phyloP scores from a whole-genome alignment of 2,888 invertebrate species.

The Carterocephalus palaemon region DNA sequence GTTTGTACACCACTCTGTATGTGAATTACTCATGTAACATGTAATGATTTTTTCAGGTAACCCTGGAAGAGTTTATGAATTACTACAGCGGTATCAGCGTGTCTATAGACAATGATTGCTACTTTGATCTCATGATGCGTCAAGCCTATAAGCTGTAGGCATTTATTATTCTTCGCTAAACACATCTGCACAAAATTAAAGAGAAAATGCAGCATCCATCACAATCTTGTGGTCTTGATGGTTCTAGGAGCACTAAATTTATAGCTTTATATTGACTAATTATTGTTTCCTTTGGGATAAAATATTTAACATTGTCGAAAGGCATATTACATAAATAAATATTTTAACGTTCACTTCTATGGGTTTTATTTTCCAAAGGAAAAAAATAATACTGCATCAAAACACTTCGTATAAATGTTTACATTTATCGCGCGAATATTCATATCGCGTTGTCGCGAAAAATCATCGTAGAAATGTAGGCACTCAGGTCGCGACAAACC shows the following conservation, averaged over 20 bases:
- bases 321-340: constrained; percentile 26
- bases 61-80: constrained; percentile 94
- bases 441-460: no score
- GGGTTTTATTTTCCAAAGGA: no score
- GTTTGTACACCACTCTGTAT: no score
- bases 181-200: constrained; percentile 10
- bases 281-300: constrained; percentile 8
- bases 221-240: constrained; percentile 6
- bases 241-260: constrained; percentile 4
- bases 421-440: no score
- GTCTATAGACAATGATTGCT: constrained; percentile 95
- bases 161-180: constrained; percentile 1
- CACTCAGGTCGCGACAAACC: no score
- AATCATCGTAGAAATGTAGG: no score
- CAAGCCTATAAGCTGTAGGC: constrained; percentile 91
- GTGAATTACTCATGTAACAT: no score
- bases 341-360: no score
- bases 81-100: constrained; percentile 97
- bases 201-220: not conserved
- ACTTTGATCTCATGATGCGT: constrained; percentile 96
- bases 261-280: constrained; percentile 1
- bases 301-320: constrained; percentile 27
- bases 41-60: constrained; percentile 92
- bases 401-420: no score
- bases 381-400: no score